Evolutionary conservation across 1,140 invertebrate genomes (phyloP).

Genomic region (Teleogryllus occipitalis): DNA sequence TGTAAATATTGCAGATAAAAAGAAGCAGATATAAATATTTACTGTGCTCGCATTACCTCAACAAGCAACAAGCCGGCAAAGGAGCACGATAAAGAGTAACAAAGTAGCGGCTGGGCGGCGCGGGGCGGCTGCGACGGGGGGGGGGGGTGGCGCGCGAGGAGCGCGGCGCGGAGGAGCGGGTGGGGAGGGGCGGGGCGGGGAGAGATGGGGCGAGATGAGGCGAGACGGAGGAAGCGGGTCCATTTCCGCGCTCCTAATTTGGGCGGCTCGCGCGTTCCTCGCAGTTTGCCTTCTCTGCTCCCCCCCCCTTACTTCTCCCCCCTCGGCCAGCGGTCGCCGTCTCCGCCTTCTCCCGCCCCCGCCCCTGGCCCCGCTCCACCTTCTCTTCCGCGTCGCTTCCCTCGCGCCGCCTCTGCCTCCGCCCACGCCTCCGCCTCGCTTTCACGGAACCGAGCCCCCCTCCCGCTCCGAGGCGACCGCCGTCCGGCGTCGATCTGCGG

Average conservation of each 20-base stretch:
- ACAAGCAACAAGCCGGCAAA: not conserved
- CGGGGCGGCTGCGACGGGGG: too few relatives aligned
- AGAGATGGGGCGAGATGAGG: not conserved
- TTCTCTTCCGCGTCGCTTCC: too few relatives aligned
- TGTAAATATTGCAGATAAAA: not conserved
- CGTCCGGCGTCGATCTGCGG: too few relatives aligned
- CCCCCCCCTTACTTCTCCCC: too few relatives aligned
- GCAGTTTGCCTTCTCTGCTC: too few relatives aligned
- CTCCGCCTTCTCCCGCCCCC: not conserved
- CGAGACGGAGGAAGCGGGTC: not conserved
- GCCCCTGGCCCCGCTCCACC: too few relatives aligned
- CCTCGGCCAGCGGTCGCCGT: too few relatives aligned
- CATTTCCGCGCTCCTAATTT: constrained; percentile 3
- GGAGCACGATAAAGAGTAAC: not conserved
- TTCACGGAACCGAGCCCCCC: too few relatives aligned
- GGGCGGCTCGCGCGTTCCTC: not conserved
- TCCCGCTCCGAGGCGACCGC: too few relatives aligned
- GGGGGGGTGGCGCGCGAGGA: too few relatives aligned
- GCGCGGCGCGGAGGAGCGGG: not conserved
- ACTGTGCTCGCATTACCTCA: not conserved
- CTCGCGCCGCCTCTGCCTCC: too few relatives aligned
- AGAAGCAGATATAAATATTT: not conserved
- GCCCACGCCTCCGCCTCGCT: too few relatives aligned
- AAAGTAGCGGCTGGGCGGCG: not conserved
- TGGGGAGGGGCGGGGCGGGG: not conserved